These are phyloP conservation scores for Drosophila elegans DNA, from an alignment of 1,140 invertebrate genomes.

Conservation along the genomic window DNA sequence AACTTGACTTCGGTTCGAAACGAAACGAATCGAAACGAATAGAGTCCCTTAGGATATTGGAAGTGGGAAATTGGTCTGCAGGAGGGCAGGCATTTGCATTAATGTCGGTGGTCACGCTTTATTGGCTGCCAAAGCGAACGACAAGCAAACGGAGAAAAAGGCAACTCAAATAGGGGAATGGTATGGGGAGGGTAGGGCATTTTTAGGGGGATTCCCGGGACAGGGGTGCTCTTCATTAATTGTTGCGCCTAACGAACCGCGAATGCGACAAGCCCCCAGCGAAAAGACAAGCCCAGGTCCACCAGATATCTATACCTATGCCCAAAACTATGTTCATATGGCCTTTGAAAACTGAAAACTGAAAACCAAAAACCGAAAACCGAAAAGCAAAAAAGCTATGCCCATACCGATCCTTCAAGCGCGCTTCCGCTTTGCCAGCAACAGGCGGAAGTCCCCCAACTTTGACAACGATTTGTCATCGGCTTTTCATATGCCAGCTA, in stretches of 20 bases:
- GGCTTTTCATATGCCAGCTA: background rate
- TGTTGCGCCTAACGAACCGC: conserved; percentile 75
- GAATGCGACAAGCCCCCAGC: conserved; percentile 61
- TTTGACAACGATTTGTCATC: conserved; percentile 32
- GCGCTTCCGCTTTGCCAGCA: conserved; percentile 66
- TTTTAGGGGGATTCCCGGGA: background rate
- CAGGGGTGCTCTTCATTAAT: conserved; percentile 52
- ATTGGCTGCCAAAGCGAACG: conserved; percentile 58
- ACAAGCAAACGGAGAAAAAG: conserved; percentile 12
- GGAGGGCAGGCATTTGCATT: conserved; percentile 53
- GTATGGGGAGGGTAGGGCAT: background rate
- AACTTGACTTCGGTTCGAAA: conserved; percentile 26
- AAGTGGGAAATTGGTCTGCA: background rate
- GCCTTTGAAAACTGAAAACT: background rate
- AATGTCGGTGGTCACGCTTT: conserved; percentile 69
- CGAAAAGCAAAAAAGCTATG: conserved; percentile 3
- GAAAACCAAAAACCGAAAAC: too few relatives aligned
- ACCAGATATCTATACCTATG: conserved; percentile 1
- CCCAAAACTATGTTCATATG: conserved; percentile 5
- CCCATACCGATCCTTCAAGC: conserved; percentile 67
- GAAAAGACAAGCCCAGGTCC: conserved; percentile 27
- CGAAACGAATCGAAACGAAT: background rate
- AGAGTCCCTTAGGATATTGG: conserved; percentile 36
- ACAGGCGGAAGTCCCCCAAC: conserved; percentile 34
- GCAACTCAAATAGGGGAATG: background rate